Conservation (phyloP, 2,113 vertebrate species). For the Pholis gunnellus region DNA sequence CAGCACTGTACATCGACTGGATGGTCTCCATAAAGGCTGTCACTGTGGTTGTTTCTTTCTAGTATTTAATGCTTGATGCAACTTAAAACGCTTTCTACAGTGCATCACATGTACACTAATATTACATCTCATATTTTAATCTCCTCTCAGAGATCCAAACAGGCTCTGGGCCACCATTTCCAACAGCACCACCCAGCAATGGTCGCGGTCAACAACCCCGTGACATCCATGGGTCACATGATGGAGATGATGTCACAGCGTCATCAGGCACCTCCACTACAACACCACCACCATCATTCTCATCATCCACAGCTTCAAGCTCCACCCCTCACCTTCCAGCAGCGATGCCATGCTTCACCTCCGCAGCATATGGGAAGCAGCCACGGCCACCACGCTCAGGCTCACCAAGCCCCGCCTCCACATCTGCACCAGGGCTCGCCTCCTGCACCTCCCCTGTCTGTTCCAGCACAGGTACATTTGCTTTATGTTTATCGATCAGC, state of each 20-base stretch:
- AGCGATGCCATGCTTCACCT: constrained; percentile 90
- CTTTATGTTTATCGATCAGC: constrained; percentile 29
- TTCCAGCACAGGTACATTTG: constrained; percentile 89
- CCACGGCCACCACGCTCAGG: constrained; percentile 90
- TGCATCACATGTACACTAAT: neutral
- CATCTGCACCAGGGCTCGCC: constrained; percentile 91
- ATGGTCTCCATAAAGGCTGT: neutral
- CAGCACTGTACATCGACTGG: neutral
- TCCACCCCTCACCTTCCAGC: constrained; percentile 85
- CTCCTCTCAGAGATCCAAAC: constrained; percentile 90
- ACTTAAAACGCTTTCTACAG: neutral
- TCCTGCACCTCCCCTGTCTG: constrained; percentile 88
- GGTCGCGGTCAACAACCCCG: constrained; percentile 88
- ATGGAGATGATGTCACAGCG: constrained; percentile 96
- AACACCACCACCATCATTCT: constrained; percentile 82
- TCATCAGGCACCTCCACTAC: constrained; percentile 90
- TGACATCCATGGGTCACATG: constrained; percentile 90
- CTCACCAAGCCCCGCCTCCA: constrained; percentile 91
- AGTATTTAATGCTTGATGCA: neutral
- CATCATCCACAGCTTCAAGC: constrained; percentile 85
- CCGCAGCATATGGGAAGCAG: constrained; percentile 86
- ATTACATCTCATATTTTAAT: neutral
- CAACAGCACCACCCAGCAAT: constrained; percentile 84
- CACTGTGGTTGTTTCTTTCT: neutral
- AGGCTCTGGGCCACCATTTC: constrained; percentile 84